Base-by-base conservation (phyloP, 1,140 invertebrate species). In the Calephelis nemesis region DNA sequence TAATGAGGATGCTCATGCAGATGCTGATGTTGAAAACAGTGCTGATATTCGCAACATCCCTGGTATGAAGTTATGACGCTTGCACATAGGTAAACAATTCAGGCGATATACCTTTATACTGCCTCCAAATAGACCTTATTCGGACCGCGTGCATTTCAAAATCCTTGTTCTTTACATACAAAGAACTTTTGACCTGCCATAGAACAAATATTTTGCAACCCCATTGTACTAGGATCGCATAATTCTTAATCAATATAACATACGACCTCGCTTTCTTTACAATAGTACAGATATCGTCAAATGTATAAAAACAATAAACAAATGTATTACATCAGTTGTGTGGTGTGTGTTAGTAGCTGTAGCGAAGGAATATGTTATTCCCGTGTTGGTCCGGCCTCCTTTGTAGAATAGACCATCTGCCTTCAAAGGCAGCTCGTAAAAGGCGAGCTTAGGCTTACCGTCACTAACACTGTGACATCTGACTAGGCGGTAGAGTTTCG, bases 241-340 rank as follows among this genome's bases (percentile, higher is more conserved):
- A 58, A 58, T 58, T 58, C 54, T 58, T 58, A 58, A 58, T 58
- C 54, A 58, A 58, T 58, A 58, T 58, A 58, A 58, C 19, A 45
- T 45, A 58, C 54, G 54, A 58, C 54, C 54, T 58, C 54, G 54
- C 54, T 58, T 58, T 58, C 54, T 58, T 58, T 58, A 58, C 54
- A 58, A 58, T 58, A 58, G 19, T 58, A 19, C 54, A 58, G 54
- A 58, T 58, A 58, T 58, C 54, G 54, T 58, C 54, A 58, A 58
- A 58, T 58, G 54, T 58, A 58, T 58, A 58, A 58, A 58, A 58
- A 58, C 54, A 58, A 58, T 58, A 58, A 58, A 58, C 54, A 58
- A 58, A 58, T 58, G 54, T 58, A 58, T 58, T 58, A 58, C 54
- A 30, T 58, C 19, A 58, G 30, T 30, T 9, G 10, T 11, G 54